Percentiles rank a stretch among this genome's conserved stretches.
These are phyloP conservation scores for Nestor notabilis DNA, from an alignment of 2,113 vertebrate species.

Conservation along the genomic window DNA sequence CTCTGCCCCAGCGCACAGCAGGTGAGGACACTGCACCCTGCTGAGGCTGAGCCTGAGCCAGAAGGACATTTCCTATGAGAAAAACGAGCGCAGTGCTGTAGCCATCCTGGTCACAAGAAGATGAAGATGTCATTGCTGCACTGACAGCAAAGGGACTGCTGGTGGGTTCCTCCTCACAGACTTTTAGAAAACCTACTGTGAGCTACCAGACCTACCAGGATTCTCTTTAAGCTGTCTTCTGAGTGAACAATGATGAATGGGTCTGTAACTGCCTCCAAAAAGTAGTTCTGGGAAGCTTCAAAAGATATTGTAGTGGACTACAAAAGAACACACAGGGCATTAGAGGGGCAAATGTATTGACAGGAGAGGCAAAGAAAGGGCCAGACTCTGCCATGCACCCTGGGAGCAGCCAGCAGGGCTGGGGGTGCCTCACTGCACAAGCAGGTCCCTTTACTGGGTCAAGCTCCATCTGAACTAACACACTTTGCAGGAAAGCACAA, in stretches of 20 bases:
- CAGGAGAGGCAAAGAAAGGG: neutral
- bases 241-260: neutral
- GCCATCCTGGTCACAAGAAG: neutral
- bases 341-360: neutral
- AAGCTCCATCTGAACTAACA: neutral
- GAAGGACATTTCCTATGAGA: neutral
- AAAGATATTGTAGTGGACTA: neutral
- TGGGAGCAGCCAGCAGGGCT: neutral
- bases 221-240: neutral
- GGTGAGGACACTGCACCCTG: neutral
- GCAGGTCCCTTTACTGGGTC: neutral
- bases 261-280: accelerated
- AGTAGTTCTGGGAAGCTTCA: neutral
- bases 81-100: neutral
- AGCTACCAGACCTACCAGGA: neutral
- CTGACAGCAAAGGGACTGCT: neutral
- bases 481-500: neutral
- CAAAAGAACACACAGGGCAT: neutral
- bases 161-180: accelerated
- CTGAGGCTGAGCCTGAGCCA: neutral
- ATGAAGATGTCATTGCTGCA: neutral
- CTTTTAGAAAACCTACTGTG: neutral
- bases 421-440: neutral
- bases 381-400: neutral
- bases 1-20: neutral